Conservation (phyloP, 2,888 invertebrate genomes). For the Catocala fraxini region DNA sequence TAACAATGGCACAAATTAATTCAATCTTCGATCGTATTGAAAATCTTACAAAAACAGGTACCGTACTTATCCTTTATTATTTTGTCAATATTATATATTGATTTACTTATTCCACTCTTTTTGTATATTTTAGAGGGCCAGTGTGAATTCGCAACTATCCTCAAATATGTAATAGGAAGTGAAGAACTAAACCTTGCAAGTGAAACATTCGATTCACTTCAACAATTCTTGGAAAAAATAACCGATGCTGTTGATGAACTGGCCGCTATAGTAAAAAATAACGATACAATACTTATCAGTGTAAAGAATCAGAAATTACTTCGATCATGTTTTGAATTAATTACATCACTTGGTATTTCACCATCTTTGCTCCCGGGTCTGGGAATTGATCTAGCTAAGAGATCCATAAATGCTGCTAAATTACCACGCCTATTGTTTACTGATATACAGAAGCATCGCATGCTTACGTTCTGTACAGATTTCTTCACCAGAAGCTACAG, state of each 20-base stretch:
- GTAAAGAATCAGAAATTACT: constrained; percentile 90
- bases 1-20: constrained; percentile 15
- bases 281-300: constrained; percentile 85
- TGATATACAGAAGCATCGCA: constrained; percentile 84
- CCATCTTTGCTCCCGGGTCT: constrained; percentile 90
- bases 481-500: constrained; percentile 82
- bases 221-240: constrained; percentile 78
- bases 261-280: constrained; percentile 61
- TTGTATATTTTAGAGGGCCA: constrained; percentile 66
- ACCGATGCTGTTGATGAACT: constrained; percentile 76
- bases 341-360: constrained; percentile 89
- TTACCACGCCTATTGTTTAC: constrained; percentile 68
- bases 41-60: constrained; percentile 8
- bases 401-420: constrained; percentile 70
- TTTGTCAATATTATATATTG: constrained; percentile 3
- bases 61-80: not conserved
- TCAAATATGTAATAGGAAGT: constrained; percentile 36
- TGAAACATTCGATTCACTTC: constrained; percentile 57
- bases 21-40: constrained; percentile 16
- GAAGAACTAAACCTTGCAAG: constrained; percentile 30
- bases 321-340: constrained; percentile 88
- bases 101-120: not conserved
- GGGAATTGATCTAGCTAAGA: constrained; percentile 83
- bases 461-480: constrained; percentile 81
- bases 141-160: constrained; percentile 55